Evolutionary conservation across 2,888 invertebrate species (phyloP).

Genomic region (Rhingia rostrata): DNA sequence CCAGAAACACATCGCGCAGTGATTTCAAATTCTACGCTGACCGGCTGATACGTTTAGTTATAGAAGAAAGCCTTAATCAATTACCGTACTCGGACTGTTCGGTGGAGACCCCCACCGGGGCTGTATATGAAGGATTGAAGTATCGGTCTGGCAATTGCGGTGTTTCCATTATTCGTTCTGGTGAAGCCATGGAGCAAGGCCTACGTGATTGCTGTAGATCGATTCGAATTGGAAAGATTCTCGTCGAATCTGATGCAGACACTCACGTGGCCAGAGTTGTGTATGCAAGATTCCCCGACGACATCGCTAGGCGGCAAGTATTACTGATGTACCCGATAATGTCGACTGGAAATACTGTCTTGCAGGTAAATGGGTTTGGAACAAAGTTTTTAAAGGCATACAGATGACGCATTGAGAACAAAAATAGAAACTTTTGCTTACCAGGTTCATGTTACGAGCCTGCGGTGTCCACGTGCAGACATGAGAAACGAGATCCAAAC

Average conservation of each 20-base stretch:
- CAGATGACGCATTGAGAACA: no score
- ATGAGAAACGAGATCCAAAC: no score
- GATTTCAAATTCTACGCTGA: constrained; percentile 99
- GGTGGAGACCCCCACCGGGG: constrained; percentile 95
- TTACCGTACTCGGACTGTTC: constrained; percentile 94
- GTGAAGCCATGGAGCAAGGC: constrained; percentile 98
- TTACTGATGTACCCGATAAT: constrained; percentile 99
- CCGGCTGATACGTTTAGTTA: constrained; percentile 96
- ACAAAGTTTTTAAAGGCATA: no score
- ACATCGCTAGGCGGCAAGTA: constrained; percentile 93
- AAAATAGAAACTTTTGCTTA: no score
- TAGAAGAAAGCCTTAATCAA: constrained; percentile 98
- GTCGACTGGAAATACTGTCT: constrained; percentile 98
- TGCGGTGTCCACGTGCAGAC: no score
- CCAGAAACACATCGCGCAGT: constrained; percentile 94
- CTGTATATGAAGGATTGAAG: constrained; percentile 94
- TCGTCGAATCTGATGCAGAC: constrained; percentile 97
- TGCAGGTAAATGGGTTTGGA: constrained; percentile 84
- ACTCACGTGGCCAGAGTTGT: constrained; percentile 98
- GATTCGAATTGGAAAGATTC: constrained; percentile 98
- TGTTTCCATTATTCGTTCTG: constrained; percentile 96
- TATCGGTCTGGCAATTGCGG: constrained; percentile 99
- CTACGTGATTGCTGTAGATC: constrained; percentile 98
- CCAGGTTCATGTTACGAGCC: no score
- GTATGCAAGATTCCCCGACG: constrained; percentile 98